Evolutionary conservation across 2,113 vertebrate species (phyloP), one percentile per base, ranked within the genome.

Genomic region (Actinemys pallida): DNA sequence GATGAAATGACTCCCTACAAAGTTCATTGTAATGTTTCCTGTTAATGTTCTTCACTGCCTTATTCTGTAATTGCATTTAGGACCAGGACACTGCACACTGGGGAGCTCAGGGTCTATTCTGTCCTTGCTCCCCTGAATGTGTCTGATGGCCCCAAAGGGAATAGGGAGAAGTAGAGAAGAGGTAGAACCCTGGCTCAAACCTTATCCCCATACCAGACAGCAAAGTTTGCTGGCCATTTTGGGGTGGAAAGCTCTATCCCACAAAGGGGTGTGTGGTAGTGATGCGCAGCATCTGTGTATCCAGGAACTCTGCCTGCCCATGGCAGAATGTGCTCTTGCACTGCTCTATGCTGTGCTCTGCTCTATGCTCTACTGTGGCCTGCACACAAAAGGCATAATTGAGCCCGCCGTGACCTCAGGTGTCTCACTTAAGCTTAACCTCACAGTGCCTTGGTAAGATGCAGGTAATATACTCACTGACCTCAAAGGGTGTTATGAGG

Each of bases 31-130:
- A 53, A 19, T 53, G 53, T 89, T 96, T 92, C 52, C 47, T 87
- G 9, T 93, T 95, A 84, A 93, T 93, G 82, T 57, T 14, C 94
- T 96, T 90, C 50, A 88, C 10, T 84, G 57, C 59, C 54, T 93
- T 14, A 83, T 87, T 81, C 90, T 16, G 84, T 84, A 94, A 87
- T 80, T 89, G 17, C 22, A 50, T 84, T 96, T 92, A 91, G 65
- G 35, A 42, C 69, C 35, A 75, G 17, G 20, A 39, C 39, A 22
- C 69, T 75, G n/a, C 17, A 10, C 20, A 39, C n/a, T 90, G 2
- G 3, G 59, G 85, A 93, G 87, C 27, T 57, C 57, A 83, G 29
- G 25, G 72, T 87, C 86, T 79, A 79, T 5, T 4, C 17, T 79
- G 22, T 12, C 8, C 17, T 85, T 93, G 89, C 35, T 87, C 8